Conservation (phyloP, 2,113 vertebrate species). For the Mus musculus region DNA sequence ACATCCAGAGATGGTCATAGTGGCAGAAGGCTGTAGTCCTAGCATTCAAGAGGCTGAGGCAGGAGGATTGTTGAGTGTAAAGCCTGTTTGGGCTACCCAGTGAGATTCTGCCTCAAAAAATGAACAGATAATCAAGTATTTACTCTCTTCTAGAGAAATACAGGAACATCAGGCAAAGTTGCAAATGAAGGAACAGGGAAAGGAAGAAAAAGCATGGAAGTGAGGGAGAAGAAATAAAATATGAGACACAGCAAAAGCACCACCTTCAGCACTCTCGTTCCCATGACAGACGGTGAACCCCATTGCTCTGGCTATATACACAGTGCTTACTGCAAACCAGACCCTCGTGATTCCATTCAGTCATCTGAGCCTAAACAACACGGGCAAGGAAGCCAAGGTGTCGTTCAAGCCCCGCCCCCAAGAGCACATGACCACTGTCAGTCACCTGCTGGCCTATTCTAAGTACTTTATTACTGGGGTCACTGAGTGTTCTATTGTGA, state of each 20-base stretch:
- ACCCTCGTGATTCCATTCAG: neutral
- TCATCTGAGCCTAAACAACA: neutral
- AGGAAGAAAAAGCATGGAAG: neutral
- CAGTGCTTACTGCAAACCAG: neutral
- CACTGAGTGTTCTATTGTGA: neutral
- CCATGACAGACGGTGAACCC: rapidly evolving
- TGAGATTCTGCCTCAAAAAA: neutral
- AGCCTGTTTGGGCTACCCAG: neutral
- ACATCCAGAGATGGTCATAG: neutral
- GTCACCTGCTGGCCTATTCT: neutral
- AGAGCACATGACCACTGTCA: neutral
- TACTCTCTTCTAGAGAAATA: slow-evolving; percentile 15
- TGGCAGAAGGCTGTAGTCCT: neutral
- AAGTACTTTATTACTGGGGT: neutral
- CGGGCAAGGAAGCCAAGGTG: neutral
- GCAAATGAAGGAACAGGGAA: neutral
- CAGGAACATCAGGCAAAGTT: neutral
- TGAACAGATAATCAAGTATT: neutral
- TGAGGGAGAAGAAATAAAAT: neutral
- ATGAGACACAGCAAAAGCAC: neutral
- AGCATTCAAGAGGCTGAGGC: neutral
- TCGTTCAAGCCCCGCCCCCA: neutral
- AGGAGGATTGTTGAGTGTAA: neutral
- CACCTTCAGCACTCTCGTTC: neutral
- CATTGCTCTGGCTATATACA: neutral